Evolutionary conservation across 2,113 vertebrate species (phyloP), one percentile per base, ranked within the genome.

Genomic region (Pelmatolapia mariae): DNA sequence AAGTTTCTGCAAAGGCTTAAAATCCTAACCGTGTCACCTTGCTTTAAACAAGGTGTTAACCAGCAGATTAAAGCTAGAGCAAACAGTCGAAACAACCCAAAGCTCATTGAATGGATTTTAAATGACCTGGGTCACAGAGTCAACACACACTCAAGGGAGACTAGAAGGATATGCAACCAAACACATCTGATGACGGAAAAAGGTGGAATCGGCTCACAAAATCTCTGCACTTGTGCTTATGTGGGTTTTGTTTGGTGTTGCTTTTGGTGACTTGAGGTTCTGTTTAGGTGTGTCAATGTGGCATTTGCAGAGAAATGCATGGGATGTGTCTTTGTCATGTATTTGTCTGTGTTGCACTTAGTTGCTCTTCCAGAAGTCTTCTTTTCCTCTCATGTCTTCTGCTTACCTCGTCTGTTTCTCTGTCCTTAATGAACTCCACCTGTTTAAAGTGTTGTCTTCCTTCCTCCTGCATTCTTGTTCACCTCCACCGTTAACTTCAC

Each of bases 151-250:
- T 56, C 73, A n/a, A 80, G 22, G 36, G 12, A 68, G 26, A 52
- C 38, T 29, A 40, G 36, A 81, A 43, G 43, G 26, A 47, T 47
- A 82, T 63, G 8, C 43, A 81, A 87, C 45, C 22, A 78, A 78
- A 52, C 10, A 82, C 45, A 19, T 66, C 13, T 13, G 3, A 76
- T 84, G 52, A 79, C 45, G 66, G 94, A 94, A 94, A 95, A 95
- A 94, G 93, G 94, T 95, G 95, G 89, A 94, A 91, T 85, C 71
- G 47, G 73, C 86, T 92, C 80, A 76, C 68, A 76, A 18, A 53
- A 87, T 78, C 54, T 85, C 68, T 90, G 91, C 88, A 90, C 88
- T 81, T 93, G 79, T 93, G 91, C 89, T 86, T 71, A 1, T 80
- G 36, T 90, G 81, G 87, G 52, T 68, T 85, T 83, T 26, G 84